phyloP scores from a whole-genome alignment of 2,113 vertebrate genomes.

The Erythrolamprus reginae region DNA sequence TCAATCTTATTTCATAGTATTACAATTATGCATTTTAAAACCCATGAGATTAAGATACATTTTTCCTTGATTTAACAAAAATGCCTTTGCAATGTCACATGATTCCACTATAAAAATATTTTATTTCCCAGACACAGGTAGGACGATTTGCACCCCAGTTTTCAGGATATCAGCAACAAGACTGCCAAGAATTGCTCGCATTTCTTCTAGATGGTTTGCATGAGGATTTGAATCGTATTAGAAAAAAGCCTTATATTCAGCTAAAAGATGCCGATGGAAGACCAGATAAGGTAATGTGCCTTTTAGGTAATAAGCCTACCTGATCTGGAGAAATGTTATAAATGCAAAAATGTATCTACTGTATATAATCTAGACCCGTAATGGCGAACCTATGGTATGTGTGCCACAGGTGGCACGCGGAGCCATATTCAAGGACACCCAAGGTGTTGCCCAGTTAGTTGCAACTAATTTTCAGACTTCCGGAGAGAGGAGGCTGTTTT shows the following conservation, averaged over 20 bases:
- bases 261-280: conserved; percentile 93
- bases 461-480: no score
- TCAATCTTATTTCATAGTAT: background rate
- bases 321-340: background rate
- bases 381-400: no score
- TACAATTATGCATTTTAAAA: background rate
- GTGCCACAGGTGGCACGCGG: no score
- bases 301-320: background rate
- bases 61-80: background rate
- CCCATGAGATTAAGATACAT: background rate
- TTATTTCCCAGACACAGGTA: conserved; percentile 83
- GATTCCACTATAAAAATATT: background rate
- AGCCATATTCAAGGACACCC: no score
- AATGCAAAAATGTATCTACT: background rate
- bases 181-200: conserved; percentile 94
- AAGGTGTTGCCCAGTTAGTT: no score
- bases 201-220: conserved; percentile 97
- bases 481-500: no score
- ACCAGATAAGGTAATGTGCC: conserved; percentile 83
- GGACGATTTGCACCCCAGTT: conserved; percentile 97
- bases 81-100: background rate
- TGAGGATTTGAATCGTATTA: conserved; percentile 96
- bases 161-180: conserved; percentile 98
- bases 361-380: background rate
- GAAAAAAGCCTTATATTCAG: conserved; percentile 98